phyloP scores from a whole-genome alignment of 2,113 vertebrate genomes.

The Amia ocellicauda region DNA sequence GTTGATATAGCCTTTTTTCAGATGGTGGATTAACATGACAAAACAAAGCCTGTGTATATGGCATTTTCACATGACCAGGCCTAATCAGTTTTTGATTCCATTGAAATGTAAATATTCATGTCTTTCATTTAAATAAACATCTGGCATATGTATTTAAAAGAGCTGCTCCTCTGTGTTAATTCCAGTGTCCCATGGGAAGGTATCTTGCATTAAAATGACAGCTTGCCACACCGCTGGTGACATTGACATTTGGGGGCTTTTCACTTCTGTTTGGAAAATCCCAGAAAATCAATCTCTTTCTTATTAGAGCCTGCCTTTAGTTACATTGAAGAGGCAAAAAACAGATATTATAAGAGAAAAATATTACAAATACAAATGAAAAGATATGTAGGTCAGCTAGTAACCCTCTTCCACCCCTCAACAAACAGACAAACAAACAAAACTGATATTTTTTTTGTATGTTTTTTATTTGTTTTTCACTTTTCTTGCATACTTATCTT shows the following conservation, averaged over 20 bases:
- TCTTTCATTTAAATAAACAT: slow-evolving; percentile 52
- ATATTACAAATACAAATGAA: no score
- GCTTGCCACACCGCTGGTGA: slow-evolving; percentile 21
- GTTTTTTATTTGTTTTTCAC: no score
- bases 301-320: not conserved
- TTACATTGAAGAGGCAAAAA: no score
- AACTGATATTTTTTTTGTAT: no score
- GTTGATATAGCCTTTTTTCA: slow-evolving; percentile 9
- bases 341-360: no score
- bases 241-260: slow-evolving; percentile 5
- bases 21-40: slow-evolving; percentile 54
- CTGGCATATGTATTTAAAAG: slow-evolving; percentile 30
- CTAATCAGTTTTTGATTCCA: slow-evolving; percentile 51
- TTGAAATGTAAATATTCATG: slow-evolving; percentile 52
- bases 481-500: no score
- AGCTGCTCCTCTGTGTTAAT: slow-evolving; percentile 22
- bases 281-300: not conserved
- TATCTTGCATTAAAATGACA: slow-evolving; percentile 26
- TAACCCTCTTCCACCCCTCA: no score
- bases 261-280: not conserved
- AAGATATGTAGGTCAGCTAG: no score
- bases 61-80: slow-evolving; percentile 38
- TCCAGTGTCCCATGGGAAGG: slow-evolving; percentile 24
- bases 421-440: no score
- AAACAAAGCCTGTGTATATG: slow-evolving; percentile 40